Base-by-base conservation (phyloP, 2,888 invertebrate species). In the Eupsilia transversa region DNA sequence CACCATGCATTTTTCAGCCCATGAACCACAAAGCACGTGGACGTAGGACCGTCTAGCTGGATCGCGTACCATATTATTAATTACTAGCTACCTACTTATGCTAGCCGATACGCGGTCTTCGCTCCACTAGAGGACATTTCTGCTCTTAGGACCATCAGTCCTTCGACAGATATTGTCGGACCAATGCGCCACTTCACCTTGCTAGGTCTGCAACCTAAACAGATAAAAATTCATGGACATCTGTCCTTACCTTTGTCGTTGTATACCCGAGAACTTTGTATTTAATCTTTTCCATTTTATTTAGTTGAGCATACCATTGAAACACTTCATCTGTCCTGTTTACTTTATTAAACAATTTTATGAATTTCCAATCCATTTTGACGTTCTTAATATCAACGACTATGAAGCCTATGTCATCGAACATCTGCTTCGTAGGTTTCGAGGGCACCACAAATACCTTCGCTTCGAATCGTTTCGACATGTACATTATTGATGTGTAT, bases 331-430 rank as follows among this genome's bases (percentile, higher is more conserved):
- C 94, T 0, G 93, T 93, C 52, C 95, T 88, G 10, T 92, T 92
- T 0, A 64, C 49, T 0, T n/a, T 38, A 12, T 85, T 77, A 35
- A 88, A 88, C 0, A 90, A 43, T 12, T 86, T 35, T 12, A 93
- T 78, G 0, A 74, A 77, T 0, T 57, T 7, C 93, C 94, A 95
- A 0, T 27, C 30, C 14, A 23, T 2, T 0, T 72, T 61, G 10
- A 60, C 72, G 0, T 72, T 78, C 9, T 80, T 76, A 3, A 66
- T 46, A 0, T 89, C 83, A 0, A 92, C 90, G 0, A 95, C 88
- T 35, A 95, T 89, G 33, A 95, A 89, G 0, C 93, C 95, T 1
- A 95, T 88, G 68, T 95, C 95, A 56, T 95, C 94, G 71, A 87
- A 94, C 0, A 83, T 75, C 74, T 94, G 94, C 57, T 90, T 91